Conservation (phyloP, 2,888 invertebrate species). For the Dynastes tityus region DNA sequence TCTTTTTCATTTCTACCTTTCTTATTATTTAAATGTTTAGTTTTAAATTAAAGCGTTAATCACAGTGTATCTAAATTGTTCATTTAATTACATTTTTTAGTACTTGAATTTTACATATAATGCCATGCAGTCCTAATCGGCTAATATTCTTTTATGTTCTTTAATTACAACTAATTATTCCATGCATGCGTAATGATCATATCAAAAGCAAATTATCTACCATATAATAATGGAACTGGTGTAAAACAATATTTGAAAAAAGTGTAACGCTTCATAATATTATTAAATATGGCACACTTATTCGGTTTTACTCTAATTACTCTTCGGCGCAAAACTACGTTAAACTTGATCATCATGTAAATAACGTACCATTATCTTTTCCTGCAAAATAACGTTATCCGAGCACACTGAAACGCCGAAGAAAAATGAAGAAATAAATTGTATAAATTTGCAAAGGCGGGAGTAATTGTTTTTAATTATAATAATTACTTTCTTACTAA, state of each 20-base stretch:
- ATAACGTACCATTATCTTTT: constrained; percentile 31
- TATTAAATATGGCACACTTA: constrained; percentile 41
- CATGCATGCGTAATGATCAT: background rate
- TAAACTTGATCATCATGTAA: constrained; percentile 27
- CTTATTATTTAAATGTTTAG: too few relatives aligned
- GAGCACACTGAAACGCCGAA: background rate
- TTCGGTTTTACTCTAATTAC: constrained; percentile 34
- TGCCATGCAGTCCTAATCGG: too few relatives aligned
- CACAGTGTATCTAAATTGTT: too few relatives aligned
- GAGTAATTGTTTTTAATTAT: constrained; percentile 35
- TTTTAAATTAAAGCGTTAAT: too few relatives aligned
- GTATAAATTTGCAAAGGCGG: constrained; percentile 40
- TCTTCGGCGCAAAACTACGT: constrained; percentile 2
- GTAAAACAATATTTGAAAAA: constrained; percentile 30
- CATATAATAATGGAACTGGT: background rate
- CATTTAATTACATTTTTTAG: too few relatives aligned
- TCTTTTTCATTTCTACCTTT: too few relatives aligned
- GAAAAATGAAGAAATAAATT: constrained; percentile 31
- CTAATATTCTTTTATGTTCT: too few relatives aligned
- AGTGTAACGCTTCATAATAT: constrained; percentile 31
- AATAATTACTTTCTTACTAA: constrained; percentile 16
- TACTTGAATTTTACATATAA: too few relatives aligned
- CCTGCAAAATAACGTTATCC: constrained; percentile 29
- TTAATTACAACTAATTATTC: background rate
- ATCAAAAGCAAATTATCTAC: background rate